Conservation (phyloP, 2,113 vertebrate genomes). For the Channa maculata region DNA sequence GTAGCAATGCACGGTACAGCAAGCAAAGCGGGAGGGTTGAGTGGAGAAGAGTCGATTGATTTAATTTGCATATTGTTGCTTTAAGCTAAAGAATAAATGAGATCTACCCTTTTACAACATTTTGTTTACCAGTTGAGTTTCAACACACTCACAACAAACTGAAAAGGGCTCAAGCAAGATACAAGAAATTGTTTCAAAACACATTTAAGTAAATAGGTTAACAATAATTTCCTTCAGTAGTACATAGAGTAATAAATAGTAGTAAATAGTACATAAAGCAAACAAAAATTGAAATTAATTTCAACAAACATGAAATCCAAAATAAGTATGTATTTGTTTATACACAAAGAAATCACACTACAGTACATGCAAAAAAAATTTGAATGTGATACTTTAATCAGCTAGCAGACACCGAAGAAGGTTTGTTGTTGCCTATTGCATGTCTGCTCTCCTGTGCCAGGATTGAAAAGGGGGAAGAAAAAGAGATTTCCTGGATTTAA, state of each 20-base stretch:
- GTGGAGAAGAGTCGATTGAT: too few relatives aligned
- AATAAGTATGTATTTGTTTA: background rate
- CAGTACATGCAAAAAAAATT: background rate
- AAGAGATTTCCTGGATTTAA: slow-evolving; percentile 71
- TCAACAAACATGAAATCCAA: background rate
- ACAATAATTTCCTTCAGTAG: too few relatives aligned
- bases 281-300: background rate
- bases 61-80: slow-evolving; percentile 2
- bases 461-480: slow-evolving; percentile 30
- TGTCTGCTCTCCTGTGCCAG: slow-evolving; percentile 19
- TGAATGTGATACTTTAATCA: slow-evolving; percentile 18
- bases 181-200: background rate
- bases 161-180: background rate
- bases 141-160: background rate
- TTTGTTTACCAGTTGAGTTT: slow-evolving; percentile 1
- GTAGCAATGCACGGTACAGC: too few relatives aligned
- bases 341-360: background rate
- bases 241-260: too few relatives aligned
- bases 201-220: background rate
- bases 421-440: slow-evolving; percentile 43
- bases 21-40: too few relatives aligned
- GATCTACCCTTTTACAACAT: slow-evolving; percentile 17
- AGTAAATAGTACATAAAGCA: background rate
- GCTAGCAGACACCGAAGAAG: background rate
- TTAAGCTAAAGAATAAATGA: slow-evolving; percentile 7